Conservation (phyloP, 2,888 invertebrate genomes). For the Pammene aurita region DNA sequence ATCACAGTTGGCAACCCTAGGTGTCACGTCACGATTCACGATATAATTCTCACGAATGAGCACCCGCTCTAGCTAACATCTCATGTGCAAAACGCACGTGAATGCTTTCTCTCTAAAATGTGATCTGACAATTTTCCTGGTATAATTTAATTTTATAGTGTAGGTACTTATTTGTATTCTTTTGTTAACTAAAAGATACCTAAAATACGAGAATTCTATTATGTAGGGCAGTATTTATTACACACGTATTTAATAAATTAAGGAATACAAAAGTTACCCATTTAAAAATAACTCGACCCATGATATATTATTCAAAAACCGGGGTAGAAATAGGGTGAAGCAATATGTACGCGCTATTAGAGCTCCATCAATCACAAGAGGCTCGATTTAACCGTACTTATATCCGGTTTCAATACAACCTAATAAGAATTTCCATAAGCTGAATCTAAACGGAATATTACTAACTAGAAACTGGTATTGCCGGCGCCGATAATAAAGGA, state of each 20-base stretch:
- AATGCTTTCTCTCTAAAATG: neutral
- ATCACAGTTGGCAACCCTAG: no score
- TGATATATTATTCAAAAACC: conserved; percentile 46
- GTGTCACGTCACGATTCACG: no score
- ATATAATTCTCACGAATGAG: no score
- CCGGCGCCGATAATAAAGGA: conserved; percentile 49
- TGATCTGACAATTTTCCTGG: neutral
- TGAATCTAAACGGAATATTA: neutral
- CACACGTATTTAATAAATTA: neutral
- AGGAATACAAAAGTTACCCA: neutral
- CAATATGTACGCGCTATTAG: conserved; percentile 53
- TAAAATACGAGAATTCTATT: no score
- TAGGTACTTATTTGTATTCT: no score
- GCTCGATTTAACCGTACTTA: conserved; percentile 38
- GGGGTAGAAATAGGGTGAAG: conserved; percentile 27
- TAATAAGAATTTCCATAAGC: conserved; percentile 3
- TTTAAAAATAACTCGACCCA: conserved; percentile 16
- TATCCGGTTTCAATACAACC: neutral
- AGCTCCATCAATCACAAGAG: conserved; percentile 61
- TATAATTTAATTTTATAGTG: neutral
- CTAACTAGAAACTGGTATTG: conserved; percentile 3
- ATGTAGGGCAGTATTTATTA: no score
- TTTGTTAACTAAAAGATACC: no score
- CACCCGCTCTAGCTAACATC: no score
- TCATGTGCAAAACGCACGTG: neutral